Percentiles rank a stretch among this genome's conserved stretches.
Conservation (phyloP, 2,113 vertebrate species). For the Trogon surrucura region DNA sequence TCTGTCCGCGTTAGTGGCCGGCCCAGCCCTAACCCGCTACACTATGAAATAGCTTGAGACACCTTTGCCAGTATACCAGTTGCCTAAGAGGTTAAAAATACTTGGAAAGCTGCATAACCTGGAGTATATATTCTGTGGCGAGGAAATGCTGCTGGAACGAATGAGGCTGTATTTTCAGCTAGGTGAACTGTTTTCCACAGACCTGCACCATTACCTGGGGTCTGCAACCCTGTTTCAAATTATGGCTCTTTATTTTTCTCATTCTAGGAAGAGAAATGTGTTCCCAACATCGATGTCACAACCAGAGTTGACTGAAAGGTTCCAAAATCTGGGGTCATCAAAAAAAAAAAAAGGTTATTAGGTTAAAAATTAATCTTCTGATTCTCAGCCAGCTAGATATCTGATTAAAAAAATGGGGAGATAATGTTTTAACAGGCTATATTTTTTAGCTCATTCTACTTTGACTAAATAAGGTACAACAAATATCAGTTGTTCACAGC, state of each 20-base stretch:
- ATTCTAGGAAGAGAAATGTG: background rate
- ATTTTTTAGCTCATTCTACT: background rate
- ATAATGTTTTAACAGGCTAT: background rate
- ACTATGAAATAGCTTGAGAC: background rate
- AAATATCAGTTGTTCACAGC: background rate
- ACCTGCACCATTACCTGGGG: background rate
- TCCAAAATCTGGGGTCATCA: background rate
- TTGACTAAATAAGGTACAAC: background rate
- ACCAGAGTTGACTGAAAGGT: background rate
- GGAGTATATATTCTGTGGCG: background rate
- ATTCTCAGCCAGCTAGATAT: background rate
- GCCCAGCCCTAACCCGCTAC: too few species aligned
- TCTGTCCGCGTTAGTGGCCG: too few species aligned
- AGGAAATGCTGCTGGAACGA: background rate
- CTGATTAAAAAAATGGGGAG: background rate
- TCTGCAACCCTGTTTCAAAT: slow-evolving; percentile 4
- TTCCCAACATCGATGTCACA: background rate
- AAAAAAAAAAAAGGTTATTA: background rate
- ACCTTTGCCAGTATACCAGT: background rate
- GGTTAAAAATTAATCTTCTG: background rate
- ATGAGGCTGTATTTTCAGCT: background rate
- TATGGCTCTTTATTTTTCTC: background rate
- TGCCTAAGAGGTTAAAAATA: slow-evolving; percentile 10
- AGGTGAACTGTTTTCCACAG: background rate
- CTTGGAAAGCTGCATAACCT: background rate